Percentiles rank a stretch among this genome's conserved stretches.
Conservation (phyloP, 2,113 vertebrate genomes). For the Nesogale talazaci region DNA sequence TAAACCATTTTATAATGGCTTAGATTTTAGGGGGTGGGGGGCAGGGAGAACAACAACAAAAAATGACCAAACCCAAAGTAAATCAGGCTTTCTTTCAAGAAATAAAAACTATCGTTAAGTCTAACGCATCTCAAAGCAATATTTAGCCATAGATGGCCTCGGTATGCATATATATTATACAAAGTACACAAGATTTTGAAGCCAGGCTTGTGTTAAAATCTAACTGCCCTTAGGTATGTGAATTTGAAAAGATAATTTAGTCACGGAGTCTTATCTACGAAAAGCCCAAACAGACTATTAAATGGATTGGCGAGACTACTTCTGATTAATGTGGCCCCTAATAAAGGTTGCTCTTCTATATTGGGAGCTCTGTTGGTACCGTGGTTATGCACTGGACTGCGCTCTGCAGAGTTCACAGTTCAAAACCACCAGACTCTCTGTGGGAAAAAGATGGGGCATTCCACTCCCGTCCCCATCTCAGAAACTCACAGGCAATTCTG, state of each 20-base stretch:
- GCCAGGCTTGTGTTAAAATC: background rate
- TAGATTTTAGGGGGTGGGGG: background rate
- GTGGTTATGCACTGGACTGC: too few species aligned
- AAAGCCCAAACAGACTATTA: background rate
- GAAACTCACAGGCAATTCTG: too few species aligned
- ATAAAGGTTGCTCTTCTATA: background rate
- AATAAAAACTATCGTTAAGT: conserved; percentile 26
- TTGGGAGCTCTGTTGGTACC: too few species aligned
- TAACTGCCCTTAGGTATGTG: background rate
- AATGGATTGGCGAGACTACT: background rate
- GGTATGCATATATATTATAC: background rate
- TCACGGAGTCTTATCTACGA: background rate
- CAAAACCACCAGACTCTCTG: too few species aligned
- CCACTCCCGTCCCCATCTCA: too few species aligned
- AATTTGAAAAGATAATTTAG: conserved; percentile 41
- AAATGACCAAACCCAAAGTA: conserved; percentile 23
- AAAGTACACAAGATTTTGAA: background rate
- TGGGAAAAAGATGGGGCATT: too few species aligned
- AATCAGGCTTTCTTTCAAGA: conserved; percentile 13
- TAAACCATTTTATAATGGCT: background rate
- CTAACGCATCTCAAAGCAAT: background rate
- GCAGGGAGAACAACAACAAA: background rate
- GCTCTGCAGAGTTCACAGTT: too few species aligned
- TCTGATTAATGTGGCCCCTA: background rate
- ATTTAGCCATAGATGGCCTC: background rate